Conservation (phyloP, 2,888 invertebrate genomes). For the Uloborus plumipes region DNA sequence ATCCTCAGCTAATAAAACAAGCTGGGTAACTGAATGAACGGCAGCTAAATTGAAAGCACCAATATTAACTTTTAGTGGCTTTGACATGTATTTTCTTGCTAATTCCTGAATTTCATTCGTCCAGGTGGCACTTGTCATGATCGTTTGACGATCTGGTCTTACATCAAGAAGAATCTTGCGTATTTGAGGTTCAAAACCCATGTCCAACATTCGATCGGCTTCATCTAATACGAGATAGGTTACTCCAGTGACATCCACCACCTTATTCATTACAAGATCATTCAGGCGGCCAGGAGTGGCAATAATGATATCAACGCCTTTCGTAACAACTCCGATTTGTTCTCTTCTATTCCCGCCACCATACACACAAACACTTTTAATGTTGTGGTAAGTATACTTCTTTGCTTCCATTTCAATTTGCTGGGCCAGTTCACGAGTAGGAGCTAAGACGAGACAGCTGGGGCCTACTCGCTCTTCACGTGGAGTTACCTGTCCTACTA, state of each 20-base stretch:
- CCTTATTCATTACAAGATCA: conserved; percentile 82
- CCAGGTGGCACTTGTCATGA: conserved; percentile 98
- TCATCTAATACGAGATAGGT: conserved; percentile 94
- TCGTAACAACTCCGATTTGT: conserved; percentile 81
- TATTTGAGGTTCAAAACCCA: conserved; percentile 77
- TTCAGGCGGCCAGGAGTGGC: conserved; percentile 95
- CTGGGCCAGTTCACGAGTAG: conserved; percentile 91
- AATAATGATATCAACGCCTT: conserved; percentile 93
- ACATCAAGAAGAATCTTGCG: conserved; percentile 84
- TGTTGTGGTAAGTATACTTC: conserved; percentile 89
- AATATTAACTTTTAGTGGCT: conserved; percentile 91
- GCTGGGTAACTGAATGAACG: conserved; percentile 87
- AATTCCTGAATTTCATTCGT: conserved; percentile 88
- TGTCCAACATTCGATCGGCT: conserved; percentile 79
- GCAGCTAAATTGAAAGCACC: conserved; percentile 89
- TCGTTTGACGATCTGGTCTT: conserved; percentile 87
- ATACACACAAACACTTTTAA: conserved; percentile 89
- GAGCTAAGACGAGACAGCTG: conserved; percentile 89
- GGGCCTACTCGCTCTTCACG: conserved; percentile 83
- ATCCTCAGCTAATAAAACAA: conserved; percentile 81
- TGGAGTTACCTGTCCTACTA: conserved; percentile 84
- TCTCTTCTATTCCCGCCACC: conserved; percentile 87
- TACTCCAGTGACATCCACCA: conserved; percentile 82
- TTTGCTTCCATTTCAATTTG: conserved; percentile 93
- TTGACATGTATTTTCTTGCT: conserved; percentile 87